Percentiles rank a stretch among this genome's conserved stretches.
Conservation (phyloP, 2,113 vertebrate species). For the Rhinolophus sinicus region DNA sequence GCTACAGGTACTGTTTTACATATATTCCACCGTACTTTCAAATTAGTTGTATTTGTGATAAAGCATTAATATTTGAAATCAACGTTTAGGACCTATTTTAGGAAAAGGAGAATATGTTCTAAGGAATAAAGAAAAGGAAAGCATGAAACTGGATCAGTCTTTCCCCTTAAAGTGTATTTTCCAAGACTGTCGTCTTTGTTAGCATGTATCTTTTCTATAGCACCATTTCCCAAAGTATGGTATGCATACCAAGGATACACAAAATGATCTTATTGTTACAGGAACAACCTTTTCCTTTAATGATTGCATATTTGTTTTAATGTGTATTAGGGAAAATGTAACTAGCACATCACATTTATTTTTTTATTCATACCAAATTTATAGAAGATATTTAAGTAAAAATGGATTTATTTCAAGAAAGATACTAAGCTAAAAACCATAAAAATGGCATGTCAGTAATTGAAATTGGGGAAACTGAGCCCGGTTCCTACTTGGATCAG, state of each 20-base stretch:
- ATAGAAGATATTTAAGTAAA: not conserved
- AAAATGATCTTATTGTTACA: not conserved
- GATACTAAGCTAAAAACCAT: not conserved
- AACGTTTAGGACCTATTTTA: not conserved
- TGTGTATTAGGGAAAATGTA: not conserved
- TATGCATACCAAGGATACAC: too few relatives aligned
- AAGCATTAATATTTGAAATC: constrained; percentile 16
- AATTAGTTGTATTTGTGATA: not conserved
- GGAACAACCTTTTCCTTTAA: not conserved
- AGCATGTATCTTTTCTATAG: not conserved
- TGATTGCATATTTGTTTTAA: not conserved
- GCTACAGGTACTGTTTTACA: not conserved
- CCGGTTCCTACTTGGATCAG: not conserved
- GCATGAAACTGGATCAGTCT: not conserved
- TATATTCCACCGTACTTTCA: not conserved
- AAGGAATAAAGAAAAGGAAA: not conserved
- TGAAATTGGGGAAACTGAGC: not conserved
- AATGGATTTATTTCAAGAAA: not conserved
- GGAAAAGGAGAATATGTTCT: not conserved
- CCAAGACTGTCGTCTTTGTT: not conserved
- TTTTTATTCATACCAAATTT: not conserved
- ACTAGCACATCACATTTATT: not conserved
- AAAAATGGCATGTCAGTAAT: not conserved
- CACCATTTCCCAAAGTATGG: not conserved
- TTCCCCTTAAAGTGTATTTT: not conserved